Conservation (phyloP, 2,797 vertebrate genomes). For the Anguilla megastoma region DNA sequence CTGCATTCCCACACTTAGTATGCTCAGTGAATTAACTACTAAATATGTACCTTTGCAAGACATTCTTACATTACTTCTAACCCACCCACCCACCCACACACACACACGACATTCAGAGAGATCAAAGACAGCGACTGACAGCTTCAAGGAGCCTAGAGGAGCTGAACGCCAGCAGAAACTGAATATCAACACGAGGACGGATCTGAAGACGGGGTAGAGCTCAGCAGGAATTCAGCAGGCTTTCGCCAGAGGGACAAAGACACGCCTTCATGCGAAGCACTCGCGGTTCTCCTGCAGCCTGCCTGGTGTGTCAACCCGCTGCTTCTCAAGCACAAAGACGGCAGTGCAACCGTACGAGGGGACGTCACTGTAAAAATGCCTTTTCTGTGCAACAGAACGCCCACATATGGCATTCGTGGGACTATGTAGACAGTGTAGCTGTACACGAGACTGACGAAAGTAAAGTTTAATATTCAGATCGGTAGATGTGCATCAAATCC, state of each 20-base stretch:
- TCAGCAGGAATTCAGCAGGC: background rate
- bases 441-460: too few relatives aligned
- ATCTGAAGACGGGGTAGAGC: background rate
- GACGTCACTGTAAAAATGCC: background rate
- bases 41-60: background rate
- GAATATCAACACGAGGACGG: background rate
- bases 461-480: too few relatives aligned
- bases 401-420: too few relatives aligned
- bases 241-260: background rate
- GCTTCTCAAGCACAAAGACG: background rate
- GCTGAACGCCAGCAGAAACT: background rate
- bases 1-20: too few relatives aligned
- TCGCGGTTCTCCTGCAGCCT: background rate
- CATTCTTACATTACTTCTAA: background rate
- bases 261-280: background rate
- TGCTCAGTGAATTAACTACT: too few relatives aligned
- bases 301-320: background rate
- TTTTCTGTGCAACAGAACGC: too few relatives aligned
- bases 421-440: too few relatives aligned
- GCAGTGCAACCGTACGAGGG: background rate
- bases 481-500: too few relatives aligned
- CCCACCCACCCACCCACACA: background rate
- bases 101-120: background rate
- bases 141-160: background rate
- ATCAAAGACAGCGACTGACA: background rate